Evolutionary conservation across 2,888 invertebrate species (phyloP), one percentile per base, ranked within the genome.

Genomic region (Lasioglossum pauxillum): DNA sequence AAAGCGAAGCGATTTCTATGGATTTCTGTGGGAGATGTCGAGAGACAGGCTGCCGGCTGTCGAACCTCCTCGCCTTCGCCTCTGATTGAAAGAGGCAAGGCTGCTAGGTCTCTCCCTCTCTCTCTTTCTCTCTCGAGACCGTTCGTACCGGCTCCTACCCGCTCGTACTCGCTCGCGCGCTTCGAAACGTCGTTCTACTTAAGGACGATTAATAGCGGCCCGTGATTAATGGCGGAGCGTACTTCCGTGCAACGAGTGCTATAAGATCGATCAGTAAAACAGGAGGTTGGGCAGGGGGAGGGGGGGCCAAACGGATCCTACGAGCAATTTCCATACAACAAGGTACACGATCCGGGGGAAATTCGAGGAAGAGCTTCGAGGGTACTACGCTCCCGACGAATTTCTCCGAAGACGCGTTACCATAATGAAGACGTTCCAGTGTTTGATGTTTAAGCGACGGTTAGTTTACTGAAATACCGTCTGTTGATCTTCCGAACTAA

Each of bases 161-260:
- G 64, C 31, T 64, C 14, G 64, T 31, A 64, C 64, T 31, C 31
- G 64, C 64, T 64, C 31, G 64, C 64, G 74, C 46, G 38, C 79
- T 67, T 71, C 75, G 86, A 83, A 49, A 83, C 82, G 86, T 80
- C 89, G 87, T 84, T 78, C 89, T 87, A 91, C 92, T 93, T 91
- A 92, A 90, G 86, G 73, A 91, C 92, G 93, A 93, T 93, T 93
- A 93, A 93, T 92, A 92, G 92, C 85, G 84, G 83, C 76, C 57
- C 81, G 90, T 91, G 92, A 92, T 93, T 93, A 92, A 93, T 92
- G 90, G 86, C 31, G 73, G 79, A 53, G 83, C 75, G 77, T 87
- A 87, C 80, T 83, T 82, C 80, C 75, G 74, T 78, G 84, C 83
- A 89, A 86, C 88, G 89, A 88, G 88, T 88, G 71, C 81, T 79